These are phyloP conservation scores for Drosophila phalerata DNA, from an alignment of 2,888 invertebrate genomes.

Conservation along the genomic window DNA sequence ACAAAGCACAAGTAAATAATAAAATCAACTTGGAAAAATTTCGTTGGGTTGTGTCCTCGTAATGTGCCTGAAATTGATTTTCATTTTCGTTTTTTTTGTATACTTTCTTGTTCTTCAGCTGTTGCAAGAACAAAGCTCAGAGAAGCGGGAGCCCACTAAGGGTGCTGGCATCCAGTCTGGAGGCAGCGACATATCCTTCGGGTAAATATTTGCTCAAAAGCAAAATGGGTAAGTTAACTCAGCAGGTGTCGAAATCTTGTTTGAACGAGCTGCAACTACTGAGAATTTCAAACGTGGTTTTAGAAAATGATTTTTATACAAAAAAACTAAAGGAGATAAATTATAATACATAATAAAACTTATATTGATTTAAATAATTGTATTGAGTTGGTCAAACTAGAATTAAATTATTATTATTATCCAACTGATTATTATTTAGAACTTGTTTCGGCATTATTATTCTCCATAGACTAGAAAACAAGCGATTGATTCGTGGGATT, in stretches of 20 bases:
- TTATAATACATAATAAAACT: too few relatives aligned
- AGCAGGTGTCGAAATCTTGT: constrained; percentile 56
- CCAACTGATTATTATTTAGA: too few relatives aligned
- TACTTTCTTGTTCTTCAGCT: not conserved
- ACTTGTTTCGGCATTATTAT: not conserved
- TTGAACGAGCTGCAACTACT: constrained; percentile 33
- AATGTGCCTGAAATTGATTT: constrained; percentile 78
- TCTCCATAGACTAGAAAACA: not conserved
- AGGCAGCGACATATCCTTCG: constrained; percentile 26
- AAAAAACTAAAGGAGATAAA: not conserved
- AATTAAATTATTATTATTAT: not conserved
- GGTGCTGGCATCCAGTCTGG: not conserved
- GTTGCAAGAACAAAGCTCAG: constrained; percentile 23
- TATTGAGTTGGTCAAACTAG: not conserved
- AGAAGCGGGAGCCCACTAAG: constrained; percentile 8
- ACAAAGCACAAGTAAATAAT: constrained; percentile 74
- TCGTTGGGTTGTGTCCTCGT: constrained; percentile 49
- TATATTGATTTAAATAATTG: not conserved
- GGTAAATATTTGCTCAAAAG: constrained; percentile 73
- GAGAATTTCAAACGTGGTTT: not conserved
- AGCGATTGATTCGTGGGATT: constrained; percentile 32
- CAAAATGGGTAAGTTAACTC: constrained; percentile 11
- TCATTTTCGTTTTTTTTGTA: constrained; percentile 24
- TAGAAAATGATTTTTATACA: not conserved
- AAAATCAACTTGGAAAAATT: constrained; percentile 71